phyloP scores from a whole-genome alignment of 2,888 invertebrate species.

The Drosophila dives region DNA sequence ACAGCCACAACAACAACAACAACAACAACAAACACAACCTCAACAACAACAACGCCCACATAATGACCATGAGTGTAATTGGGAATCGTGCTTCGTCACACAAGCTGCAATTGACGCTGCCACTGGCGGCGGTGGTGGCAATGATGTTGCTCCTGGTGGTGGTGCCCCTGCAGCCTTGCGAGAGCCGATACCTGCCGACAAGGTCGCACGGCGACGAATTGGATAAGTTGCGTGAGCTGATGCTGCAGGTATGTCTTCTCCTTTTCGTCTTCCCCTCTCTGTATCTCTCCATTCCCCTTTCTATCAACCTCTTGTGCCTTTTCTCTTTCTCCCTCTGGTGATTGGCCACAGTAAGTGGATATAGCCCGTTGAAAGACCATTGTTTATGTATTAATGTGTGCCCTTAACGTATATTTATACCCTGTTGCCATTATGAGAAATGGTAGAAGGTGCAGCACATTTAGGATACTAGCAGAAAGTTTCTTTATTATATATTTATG shows the following conservation, averaged over 20 bases:
- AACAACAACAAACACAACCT: conserved; percentile 2
- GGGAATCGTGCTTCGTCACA: conserved; percentile 46
- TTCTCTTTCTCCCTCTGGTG: neutral
- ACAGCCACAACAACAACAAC: conserved; percentile 7
- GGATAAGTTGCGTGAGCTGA: conserved; percentile 86
- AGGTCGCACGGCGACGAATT: conserved; percentile 86
- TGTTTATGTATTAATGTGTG: conserved; percentile 29
- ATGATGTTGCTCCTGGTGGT: conserved; percentile 72
- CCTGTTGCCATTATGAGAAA: neutral
- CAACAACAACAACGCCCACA: conserved; percentile 47
- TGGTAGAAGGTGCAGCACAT: neutral
- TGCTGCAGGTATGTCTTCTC: conserved; percentile 86
- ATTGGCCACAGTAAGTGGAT: conserved; percentile 38
- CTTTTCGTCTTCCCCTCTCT: neutral
- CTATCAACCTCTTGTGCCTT: conserved; percentile 63
- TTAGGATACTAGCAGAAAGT: neutral
- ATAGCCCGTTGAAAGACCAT: conserved; percentile 62
- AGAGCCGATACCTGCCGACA: conserved; percentile 86
- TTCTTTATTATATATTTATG: neutral
- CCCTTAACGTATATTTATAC: conserved; percentile 29
- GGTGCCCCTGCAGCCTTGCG: conserved; percentile 79
- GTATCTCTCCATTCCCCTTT: neutral
- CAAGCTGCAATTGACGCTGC: conserved; percentile 41
- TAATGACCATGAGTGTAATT: conserved; percentile 50
- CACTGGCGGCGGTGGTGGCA: conserved; percentile 66